phyloP scores from a whole-genome alignment of 2,888 invertebrate species.

The Drosophila yooni region DNA sequence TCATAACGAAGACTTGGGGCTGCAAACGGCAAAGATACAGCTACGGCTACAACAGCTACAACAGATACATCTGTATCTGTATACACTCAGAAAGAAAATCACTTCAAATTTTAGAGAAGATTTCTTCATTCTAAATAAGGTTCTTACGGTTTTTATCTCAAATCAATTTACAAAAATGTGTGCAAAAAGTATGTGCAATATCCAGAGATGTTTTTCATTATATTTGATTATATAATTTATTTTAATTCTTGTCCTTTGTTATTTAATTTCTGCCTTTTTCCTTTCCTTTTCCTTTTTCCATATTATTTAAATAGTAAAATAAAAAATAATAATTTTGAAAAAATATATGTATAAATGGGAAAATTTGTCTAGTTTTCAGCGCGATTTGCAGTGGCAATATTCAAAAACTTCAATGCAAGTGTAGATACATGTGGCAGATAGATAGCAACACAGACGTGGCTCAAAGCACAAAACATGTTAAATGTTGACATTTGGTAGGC shows the following conservation, averaged over 20 bases:
- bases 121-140: background rate
- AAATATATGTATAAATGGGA: background rate
- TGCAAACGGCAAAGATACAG: conserved; percentile 41
- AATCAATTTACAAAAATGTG: background rate
- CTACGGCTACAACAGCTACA: conserved; percentile 42
- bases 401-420: conserved; percentile 1
- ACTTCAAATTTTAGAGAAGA: background rate
- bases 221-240: background rate
- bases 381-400: background rate
- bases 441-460: conserved; percentile 47
- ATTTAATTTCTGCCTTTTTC: too few species aligned
- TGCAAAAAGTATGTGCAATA: background rate
- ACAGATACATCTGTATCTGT: conserved; percentile 17
- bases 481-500: conserved; percentile 76
- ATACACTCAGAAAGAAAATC: background rate
- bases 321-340: too few species aligned
- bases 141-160: background rate
- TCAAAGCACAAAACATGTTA: conserved; percentile 71
- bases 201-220: background rate
- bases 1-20: conserved; percentile 73
- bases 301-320: too few species aligned
- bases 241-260: too few species aligned
- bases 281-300: too few species aligned
- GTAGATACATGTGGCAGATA: conserved; percentile 35
- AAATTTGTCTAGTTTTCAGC: background rate